phyloP scores from a whole-genome alignment of 2,888 invertebrate genomes.

The Trachelus stipa region DNA sequence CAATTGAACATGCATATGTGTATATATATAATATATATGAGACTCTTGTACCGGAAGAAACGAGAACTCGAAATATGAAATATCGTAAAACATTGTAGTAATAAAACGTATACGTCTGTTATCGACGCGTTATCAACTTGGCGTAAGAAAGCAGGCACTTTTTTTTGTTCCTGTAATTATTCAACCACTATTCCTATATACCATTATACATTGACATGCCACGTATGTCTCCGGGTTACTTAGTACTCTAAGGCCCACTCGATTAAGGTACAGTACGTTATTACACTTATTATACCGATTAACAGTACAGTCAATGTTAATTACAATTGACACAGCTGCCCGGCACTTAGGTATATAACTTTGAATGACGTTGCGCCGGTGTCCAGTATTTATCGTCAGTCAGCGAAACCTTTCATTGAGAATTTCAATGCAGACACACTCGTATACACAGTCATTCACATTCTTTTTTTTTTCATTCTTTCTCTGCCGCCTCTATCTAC shows the following conservation, averaged over 20 bases:
- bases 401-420: conserved; percentile 45
- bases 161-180: neutral
- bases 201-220: neutral
- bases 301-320: neutral
- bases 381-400: conserved; percentile 21
- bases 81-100: neutral
- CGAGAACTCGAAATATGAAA: neutral
- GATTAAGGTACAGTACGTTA: neutral
- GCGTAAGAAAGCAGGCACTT: neutral
- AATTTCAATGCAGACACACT: conserved; percentile 9
- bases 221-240: neutral
- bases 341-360: neutral
- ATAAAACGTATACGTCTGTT: neutral
- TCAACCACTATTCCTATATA: neutral
- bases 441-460: neutral
- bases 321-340: neutral
- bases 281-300: neutral
- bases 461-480: too few relatives aligned
- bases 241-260: neutral
- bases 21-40: too few relatives aligned
- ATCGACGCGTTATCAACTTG: neutral
- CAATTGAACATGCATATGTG: neutral
- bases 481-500: too few relatives aligned
- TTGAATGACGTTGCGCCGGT: neutral
- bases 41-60: neutral